Conservation (phyloP, 2,888 invertebrate species). For the Cephus runcator region DNA sequence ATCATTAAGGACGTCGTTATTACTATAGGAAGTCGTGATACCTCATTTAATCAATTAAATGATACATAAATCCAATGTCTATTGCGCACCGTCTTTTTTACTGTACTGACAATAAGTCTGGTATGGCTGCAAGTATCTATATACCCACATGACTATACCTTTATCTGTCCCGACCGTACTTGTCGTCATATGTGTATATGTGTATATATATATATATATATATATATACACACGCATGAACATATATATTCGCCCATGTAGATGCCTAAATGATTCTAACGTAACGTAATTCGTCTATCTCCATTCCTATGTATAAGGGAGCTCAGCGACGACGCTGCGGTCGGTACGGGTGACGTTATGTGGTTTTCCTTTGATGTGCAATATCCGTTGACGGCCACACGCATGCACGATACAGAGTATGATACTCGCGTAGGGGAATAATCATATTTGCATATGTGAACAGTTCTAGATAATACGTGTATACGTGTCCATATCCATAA, state of each 20-base stretch:
- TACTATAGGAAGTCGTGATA: neutral
- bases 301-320: neutral
- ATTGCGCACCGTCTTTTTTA: neutral
- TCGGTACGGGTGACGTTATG: slow-evolving; percentile 25
- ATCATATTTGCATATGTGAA: neutral
- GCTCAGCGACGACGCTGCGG: neutral
- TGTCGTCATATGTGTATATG: neutral
- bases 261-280: neutral
- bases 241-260: neutral
- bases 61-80: neutral
- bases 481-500: neutral
- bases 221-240: too few species aligned
- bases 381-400: slow-evolving; percentile 27
- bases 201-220: too few species aligned
- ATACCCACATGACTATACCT: neutral
- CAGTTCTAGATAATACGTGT: neutral
- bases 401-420: slow-evolving; percentile 1
- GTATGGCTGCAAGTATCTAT: neutral
- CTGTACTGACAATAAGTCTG: neutral
- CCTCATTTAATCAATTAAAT: neutral
- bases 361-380: slow-evolving; percentile 36
- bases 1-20: neutral
- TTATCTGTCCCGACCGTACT: neutral
- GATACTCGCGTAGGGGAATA: neutral
- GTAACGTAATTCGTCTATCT: neutral